Conservation (phyloP, 2,888 invertebrate genomes). For the Desoria tigrina region DNA sequence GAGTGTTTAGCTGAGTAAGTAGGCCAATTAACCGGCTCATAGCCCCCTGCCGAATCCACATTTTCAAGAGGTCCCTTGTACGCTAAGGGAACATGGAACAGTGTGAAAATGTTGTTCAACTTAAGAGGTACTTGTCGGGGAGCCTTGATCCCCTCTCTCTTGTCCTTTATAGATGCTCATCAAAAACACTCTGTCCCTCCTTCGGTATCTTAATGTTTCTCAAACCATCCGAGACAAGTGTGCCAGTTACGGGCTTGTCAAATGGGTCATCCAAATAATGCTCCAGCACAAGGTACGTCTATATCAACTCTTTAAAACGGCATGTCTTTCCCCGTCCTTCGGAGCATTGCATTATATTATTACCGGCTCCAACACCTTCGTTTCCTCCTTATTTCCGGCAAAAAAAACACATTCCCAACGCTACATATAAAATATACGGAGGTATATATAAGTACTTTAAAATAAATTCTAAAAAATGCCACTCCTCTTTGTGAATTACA, state of each 20-base stretch:
- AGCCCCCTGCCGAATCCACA: no score
- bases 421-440: no score
- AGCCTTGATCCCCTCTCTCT: background rate
- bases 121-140: background rate
- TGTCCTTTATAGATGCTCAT: slow-evolving; percentile 34
- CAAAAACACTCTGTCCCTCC: slow-evolving; percentile 37
- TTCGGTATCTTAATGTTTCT: slow-evolving; percentile 37
- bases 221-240: slow-evolving; percentile 29
- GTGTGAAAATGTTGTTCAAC: background rate
- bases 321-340: background rate
- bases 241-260: slow-evolving; percentile 30
- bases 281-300: slow-evolving; percentile 27
- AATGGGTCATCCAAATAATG: slow-evolving; percentile 34
- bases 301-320: background rate
- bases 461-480: no score
- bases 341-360: no score
- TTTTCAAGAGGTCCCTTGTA: slow-evolving; percentile 11
- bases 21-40: no score
- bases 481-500: slow-evolving; percentile 15
- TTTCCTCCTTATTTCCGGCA: no score
- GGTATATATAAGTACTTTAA: no score
- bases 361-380: no score
- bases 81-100: no score
- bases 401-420: no score
- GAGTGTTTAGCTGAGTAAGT: no score